phyloP scores from a whole-genome alignment of 2,113 vertebrate species.

The Climacteris rufus region DNA sequence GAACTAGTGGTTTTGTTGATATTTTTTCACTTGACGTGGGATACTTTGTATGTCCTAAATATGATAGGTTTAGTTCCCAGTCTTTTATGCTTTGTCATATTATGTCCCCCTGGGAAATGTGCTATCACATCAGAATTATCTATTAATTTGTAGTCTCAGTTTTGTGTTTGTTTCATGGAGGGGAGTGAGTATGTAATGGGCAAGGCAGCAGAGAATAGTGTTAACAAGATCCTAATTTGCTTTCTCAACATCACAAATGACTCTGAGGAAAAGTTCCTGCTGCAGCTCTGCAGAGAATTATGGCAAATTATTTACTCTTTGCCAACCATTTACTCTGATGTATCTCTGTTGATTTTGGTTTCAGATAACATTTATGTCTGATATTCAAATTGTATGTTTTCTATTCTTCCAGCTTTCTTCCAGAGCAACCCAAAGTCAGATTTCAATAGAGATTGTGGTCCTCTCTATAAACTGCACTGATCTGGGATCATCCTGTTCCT shows the following conservation, averaged over 20 bases:
- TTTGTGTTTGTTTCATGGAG: not conserved
- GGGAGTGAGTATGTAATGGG: not conserved
- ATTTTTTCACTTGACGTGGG: not conserved
- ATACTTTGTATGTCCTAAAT: not conserved
- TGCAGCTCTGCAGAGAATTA: not conserved
- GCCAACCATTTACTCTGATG: not conserved
- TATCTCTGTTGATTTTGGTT: not conserved
- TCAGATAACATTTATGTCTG: not conserved
- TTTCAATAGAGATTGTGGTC: not conserved
- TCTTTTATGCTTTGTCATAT: not conserved
- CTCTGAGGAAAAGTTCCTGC: not conserved
- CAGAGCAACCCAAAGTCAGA: not conserved
- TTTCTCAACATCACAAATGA: not conserved
- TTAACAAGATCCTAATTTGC: not conserved
- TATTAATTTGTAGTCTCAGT: not conserved
- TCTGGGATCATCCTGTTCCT: not conserved
- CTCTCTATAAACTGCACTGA: not conserved
- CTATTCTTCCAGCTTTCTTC: not conserved
- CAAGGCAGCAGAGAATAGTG: not conserved
- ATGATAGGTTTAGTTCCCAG: not conserved
- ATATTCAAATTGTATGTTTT: not conserved
- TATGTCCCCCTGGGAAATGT: not conserved
- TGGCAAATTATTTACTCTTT: not conserved
- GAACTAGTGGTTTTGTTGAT: not conserved
- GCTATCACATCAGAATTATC: not conserved